Base-by-base conservation (phyloP, 2,113 vertebrate genomes). In the Ranitomeya variabilis region DNA sequence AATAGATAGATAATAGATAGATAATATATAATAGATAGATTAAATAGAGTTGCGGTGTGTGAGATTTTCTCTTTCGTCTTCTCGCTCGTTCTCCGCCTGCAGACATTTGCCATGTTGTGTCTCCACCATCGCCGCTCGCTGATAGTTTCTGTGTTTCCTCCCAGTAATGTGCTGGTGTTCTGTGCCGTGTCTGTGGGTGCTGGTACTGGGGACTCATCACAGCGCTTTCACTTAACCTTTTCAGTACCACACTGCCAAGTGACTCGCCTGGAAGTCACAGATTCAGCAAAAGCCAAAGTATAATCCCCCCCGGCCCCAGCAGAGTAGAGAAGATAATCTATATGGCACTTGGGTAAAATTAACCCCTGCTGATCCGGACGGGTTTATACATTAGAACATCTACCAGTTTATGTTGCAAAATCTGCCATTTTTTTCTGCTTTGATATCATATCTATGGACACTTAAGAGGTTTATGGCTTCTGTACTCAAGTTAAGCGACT, bases 91-190 rank as follows among this genome's bases (percentile, higher is more conserved):
- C 54, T 26, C 78, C 52, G 18, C 78, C 78, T 80, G 78, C 78
- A 80, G 78, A 31, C 12, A 57, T 80, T 23, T 80, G n/a, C 78
- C 78, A 80, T 18, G 54, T 80, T 14, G n/a, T 80, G 54, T 80
- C 78, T 80, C 15, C 54, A 73, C 3, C 12, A 23, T 23, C 67
- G 23, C 71, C 15, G 10, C 71, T 74, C 14, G 71, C 31, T 74
- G 71, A 15, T 74, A 13, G 45, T 74, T 18, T 74, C 71, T 74
- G 18, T 74, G 71, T 74, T 74, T 74, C 18, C 14, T 15, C 14
- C 18, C 26, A 45, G 31, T 74, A 7, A 7, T 31, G 74, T 54
- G 74, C 45, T 52, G 74, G 21, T 78, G 18, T 74, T 45, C 37
- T 6, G 15, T 45, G 71, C 16, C 14, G 18, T 59, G n/a, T 80